Base-by-base conservation (phyloP, 2,888 invertebrate species). In the Apeira syringaria region DNA sequence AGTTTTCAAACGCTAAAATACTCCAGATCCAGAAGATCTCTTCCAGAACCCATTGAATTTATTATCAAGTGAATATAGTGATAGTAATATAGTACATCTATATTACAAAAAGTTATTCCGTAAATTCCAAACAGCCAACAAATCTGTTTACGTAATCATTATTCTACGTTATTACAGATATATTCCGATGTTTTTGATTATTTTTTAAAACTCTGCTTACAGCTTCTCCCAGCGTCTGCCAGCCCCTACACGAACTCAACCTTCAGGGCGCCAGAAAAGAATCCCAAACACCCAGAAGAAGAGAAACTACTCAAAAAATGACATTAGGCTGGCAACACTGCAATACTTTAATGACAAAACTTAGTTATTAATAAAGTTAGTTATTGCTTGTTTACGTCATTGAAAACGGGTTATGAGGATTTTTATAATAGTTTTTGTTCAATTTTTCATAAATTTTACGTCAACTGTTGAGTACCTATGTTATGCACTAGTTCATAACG, bases 271-370 rank as follows among this genome's bases (percentile, higher is more conserved):
- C 41, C 54, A 60, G 64, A 41, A 58, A 64, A 29, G 9, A 9
- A 9, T 1, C 24, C 5, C 3, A 37, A 26, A 8, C 69, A 74
- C 38, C 68, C 82, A 0, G 84, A 84, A 36, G 81, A 86, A 48
- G 86, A 87, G 31, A 80, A 71, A 46, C 68, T 87, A 11, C 65
- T 87, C 5, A 83, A 81, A 38, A 74, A 83, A 66, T 81, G 81
- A 70, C 53, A 61, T 43, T 47, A 33, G 42, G 6, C 48, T 61
- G 58, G 64, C 64, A 67, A 67, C 68, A 59, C 63, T 62, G 64
- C 67, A 56, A 47, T 50, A 28, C 39, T 43, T 37, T 36, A 50
- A 43, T 46, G 46, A 53, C 45, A 58, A 42, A 22, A 5, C 10
- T 25, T 41, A 34, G 18, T 39, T 36, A 9, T 32, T 15, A 15